Evolutionary conservation across 2,888 invertebrate species (phyloP), one percentile per base, ranked within the genome.

Genomic region (Acrocera orbiculus): DNA sequence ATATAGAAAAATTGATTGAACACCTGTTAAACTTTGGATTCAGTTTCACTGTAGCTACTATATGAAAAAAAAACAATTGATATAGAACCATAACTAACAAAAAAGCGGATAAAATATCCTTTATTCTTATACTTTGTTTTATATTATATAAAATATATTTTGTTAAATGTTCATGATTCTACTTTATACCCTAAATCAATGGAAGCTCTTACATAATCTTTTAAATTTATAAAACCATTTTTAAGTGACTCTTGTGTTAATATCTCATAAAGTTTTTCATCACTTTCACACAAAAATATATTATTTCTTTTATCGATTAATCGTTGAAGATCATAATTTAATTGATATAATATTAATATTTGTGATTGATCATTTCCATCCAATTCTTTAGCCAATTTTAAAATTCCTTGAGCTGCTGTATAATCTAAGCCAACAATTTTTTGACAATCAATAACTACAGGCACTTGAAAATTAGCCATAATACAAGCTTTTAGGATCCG

Each of bases 381-480:
- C 19, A 58, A 41, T 32, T 58, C 56, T 20, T 39, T 47, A 3
- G 57, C 55, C 3, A 58, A 44, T 40, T 56, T 57, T 2, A 54
- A 50, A 8, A 58, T 51, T 5, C 58, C 58, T 38, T 73, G 70
- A 3, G 67, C 66, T 1, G 75, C 70, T 1, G 77, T 70, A 51
- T 73, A 76, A 60, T 85, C 83, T 7, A 81, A 51, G n/a, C 69
- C 64, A 17, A 69, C 64, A 31, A 82, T 65, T 45, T 67, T 66
- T 4, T 58, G 54, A 42, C 77, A 79, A 59, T 83, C 76, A 8
- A 85, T 54, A 5, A 72, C 64, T 6, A 75, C 55, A 1, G 70
- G 68, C 10, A 64, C 55, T 28, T 53, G 53, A 43, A 60, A 58
- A 37, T 59, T 56, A 5, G 62, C 61, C 24, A 58, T 56, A 16